A percentile compares a stretch with the other conserved stretches of the same genome.
Conservation (phyloP, 1,140 invertebrate species). For the Atta texana region DNA sequence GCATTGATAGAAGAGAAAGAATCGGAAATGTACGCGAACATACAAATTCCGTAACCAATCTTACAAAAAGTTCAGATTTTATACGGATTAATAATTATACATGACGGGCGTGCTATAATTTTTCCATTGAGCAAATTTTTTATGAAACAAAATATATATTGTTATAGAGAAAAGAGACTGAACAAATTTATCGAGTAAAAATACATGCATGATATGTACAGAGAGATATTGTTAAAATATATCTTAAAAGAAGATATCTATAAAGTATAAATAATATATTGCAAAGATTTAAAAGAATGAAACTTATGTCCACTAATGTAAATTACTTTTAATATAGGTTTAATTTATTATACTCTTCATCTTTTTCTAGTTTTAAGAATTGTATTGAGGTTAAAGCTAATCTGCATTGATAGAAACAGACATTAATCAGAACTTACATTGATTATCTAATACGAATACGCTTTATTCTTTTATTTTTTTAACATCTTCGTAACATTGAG, state of each 20-base stretch:
- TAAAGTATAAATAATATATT: not conserved
- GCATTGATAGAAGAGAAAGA: slow-evolving; percentile 38
- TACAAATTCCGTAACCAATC: not conserved
- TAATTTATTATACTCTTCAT: no score
- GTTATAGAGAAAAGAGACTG: not conserved
- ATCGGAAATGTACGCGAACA: slow-evolving; percentile 5
- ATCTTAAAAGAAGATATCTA: not conserved
- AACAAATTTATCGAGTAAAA: not conserved
- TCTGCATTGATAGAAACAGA: no score
- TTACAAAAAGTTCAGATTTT: not conserved
- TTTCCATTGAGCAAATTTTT: not conserved
- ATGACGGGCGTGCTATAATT: not conserved
- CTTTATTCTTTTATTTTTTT: not conserved
- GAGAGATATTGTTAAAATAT: not conserved
- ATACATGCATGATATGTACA: not conserved
- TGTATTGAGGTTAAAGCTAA: no score
- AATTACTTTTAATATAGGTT: no score
- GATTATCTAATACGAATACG: not conserved
- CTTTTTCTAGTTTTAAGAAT: no score
- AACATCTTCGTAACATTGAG: not conserved
- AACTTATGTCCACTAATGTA: not conserved
- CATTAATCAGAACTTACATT: not conserved
- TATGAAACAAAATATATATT: not conserved
- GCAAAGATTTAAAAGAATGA: not conserved
- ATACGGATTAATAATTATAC: slow-evolving; percentile 14